Percentiles rank a stretch among this genome's conserved stretches.
Conservation (phyloP, 2,113 vertebrate species). For the Pteruthius melanotis region DNA sequence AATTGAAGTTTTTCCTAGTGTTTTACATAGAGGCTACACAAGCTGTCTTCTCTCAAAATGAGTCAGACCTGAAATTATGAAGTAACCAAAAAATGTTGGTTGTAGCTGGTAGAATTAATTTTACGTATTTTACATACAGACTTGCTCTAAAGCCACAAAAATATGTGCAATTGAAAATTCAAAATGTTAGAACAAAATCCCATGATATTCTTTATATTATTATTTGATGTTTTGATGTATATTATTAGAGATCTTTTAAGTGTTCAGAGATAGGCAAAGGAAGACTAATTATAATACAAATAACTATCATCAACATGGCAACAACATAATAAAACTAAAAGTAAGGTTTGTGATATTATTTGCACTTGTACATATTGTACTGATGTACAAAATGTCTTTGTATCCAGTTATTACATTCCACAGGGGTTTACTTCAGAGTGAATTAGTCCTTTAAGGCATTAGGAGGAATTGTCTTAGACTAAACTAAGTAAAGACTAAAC, state of each 20-base stretch:
- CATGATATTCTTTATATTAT: neutral
- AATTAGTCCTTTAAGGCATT: neutral
- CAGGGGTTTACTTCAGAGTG: neutral
- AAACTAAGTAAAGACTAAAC: neutral
- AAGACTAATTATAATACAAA: neutral
- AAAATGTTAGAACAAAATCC: neutral
- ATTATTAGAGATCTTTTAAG: neutral
- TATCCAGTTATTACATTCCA: neutral
- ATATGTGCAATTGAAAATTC: neutral
- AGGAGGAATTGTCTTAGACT: neutral
- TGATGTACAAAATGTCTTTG: neutral
- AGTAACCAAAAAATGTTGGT: neutral
- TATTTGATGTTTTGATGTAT: too few relatives aligned
- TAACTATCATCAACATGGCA: neutral
- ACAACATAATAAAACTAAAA: neutral
- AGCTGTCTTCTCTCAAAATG: neutral
- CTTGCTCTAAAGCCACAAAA: neutral
- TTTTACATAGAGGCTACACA: neutral
- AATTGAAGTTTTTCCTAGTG: neutral
- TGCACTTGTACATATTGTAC: neutral
- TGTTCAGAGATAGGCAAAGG: neutral
- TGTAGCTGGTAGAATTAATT: neutral
- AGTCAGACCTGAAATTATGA: conserved; percentile 11
- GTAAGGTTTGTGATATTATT: neutral
- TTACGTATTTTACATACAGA: neutral